These are phyloP conservation scores for Helicoverpa armigera DNA, from an alignment of 1,140 invertebrate species.

Conservation along the genomic window DNA sequence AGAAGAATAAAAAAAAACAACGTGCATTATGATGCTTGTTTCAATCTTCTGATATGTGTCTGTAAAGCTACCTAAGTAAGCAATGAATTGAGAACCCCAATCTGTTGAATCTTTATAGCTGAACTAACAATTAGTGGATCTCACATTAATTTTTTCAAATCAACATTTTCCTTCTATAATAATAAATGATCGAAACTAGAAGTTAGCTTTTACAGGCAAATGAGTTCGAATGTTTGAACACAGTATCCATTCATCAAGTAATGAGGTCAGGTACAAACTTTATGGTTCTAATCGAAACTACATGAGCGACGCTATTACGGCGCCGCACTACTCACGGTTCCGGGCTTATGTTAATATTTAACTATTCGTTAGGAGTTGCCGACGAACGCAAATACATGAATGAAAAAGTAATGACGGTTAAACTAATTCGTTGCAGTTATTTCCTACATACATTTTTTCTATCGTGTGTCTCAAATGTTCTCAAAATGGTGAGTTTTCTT, in stretches of 20 bases:
- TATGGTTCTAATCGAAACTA: not conserved
- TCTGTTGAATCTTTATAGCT: too few species aligned
- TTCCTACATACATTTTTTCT: not conserved
- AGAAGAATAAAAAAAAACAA: not conserved
- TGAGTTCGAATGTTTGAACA: constrained; percentile 56
- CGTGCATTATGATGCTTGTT: too few species aligned
- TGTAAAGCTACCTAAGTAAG: too few species aligned
- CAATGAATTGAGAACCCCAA: too few species aligned
- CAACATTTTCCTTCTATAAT: too few species aligned
- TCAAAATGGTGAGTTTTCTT: not conserved
- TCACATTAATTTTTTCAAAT: too few species aligned
- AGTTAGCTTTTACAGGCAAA: not conserved
- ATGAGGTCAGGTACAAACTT: not conserved
- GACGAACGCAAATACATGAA: not conserved
- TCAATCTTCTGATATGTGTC: too few species aligned
- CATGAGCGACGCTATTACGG: constrained; percentile 5
- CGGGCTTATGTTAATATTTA: not conserved
- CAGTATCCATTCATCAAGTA: constrained; percentile 6
- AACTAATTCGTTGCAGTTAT: not conserved
- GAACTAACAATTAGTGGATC: too few species aligned
- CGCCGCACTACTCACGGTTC: constrained; percentile 3
- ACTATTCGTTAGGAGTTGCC: not conserved
- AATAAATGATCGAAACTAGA: too few species aligned
- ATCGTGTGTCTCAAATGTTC: too few species aligned
- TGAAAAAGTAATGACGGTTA: not conserved